Percentiles rank a stretch among this genome's conserved stretches.
Conservation (phyloP, 2,888 invertebrate species). For the Suillia variegata region DNA sequence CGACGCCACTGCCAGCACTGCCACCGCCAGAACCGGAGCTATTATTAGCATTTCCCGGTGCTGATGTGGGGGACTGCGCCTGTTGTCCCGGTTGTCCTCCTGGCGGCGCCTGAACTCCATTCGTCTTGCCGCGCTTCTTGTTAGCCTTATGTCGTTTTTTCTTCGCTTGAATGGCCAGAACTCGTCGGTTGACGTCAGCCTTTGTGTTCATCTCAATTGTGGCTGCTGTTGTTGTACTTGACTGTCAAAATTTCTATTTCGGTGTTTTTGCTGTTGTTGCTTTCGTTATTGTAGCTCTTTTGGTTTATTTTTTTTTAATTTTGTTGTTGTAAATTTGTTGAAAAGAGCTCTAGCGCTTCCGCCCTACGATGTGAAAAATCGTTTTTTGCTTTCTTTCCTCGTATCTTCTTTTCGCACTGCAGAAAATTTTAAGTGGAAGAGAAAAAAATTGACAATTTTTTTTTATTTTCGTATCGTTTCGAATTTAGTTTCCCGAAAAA, state of each 20-base stretch:
- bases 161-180: constrained; percentile 89
- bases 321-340: constrained; percentile 10
- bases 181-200: constrained; percentile 89
- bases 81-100: constrained; percentile 28
- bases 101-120: constrained; percentile 58
- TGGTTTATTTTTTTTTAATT: constrained; percentile 5
- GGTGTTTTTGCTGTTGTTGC: constrained; percentile 15
- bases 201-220: constrained; percentile 75
- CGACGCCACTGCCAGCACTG: constrained; percentile 34
- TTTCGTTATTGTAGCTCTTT: constrained; percentile 7
- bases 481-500: constrained; percentile 6
- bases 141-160: constrained; percentile 89
- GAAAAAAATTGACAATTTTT: constrained; percentile 15
- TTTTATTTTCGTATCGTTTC: no score
- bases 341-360: background rate
- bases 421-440: constrained; percentile 11
- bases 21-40: constrained; percentile 37
- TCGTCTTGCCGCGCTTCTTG: constrained; percentile 81
- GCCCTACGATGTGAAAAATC: background rate
- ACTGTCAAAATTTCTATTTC: constrained; percentile 12
- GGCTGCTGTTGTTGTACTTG: constrained; percentile 27
- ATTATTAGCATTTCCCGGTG: constrained; percentile 57
- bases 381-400: background rate
- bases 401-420: background rate
- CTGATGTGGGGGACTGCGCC: constrained; percentile 28